These are phyloP conservation scores for Nothobranchius kuhntae DNA, from an alignment of 2,113 vertebrate species.

Conservation along the genomic window DNA sequence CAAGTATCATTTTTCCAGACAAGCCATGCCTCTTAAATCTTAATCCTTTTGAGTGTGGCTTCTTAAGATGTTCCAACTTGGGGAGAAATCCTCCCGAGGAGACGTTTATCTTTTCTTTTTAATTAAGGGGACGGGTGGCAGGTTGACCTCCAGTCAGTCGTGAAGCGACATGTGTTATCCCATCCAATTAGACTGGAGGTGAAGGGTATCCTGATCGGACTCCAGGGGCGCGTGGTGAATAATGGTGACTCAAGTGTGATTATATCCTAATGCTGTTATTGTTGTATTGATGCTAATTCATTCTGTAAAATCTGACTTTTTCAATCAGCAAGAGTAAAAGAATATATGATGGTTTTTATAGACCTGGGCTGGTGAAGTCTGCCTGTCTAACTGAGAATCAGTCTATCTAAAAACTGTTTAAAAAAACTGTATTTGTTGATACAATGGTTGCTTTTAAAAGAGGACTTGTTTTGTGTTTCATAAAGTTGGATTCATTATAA, in stretches of 20 bases:
- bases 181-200: slow-evolving; percentile 63
- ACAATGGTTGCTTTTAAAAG: too few species aligned
- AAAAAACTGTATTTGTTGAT: too few species aligned
- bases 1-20: slow-evolving; percentile 64
- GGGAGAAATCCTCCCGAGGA: slow-evolving; percentile 52
- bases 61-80: slow-evolving; percentile 59
- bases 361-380: too few species aligned
- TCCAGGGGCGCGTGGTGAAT: slow-evolving; percentile 24
- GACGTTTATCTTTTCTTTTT: slow-evolving; percentile 33
- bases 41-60: slow-evolving; percentile 67
- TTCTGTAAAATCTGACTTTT: not conserved
- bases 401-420: too few species aligned
- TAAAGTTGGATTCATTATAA: too few species aligned
- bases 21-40: slow-evolving; percentile 59
- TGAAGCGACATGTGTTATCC: slow-evolving; percentile 35
- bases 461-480: too few species aligned
- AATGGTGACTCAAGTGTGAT: slow-evolving; percentile 46
- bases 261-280: slow-evolving; percentile 21
- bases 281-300: slow-evolving; percentile 25
- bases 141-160: slow-evolving; percentile 36
- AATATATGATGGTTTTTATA: too few species aligned
- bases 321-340: not conserved
- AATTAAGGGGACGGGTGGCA: slow-evolving; percentile 53
- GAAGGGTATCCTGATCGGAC: slow-evolving; percentile 38
- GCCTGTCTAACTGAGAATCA: too few species aligned